phyloP scores from a whole-genome alignment of 2,888 invertebrate genomes.

The Eledone cirrhosa region DNA sequence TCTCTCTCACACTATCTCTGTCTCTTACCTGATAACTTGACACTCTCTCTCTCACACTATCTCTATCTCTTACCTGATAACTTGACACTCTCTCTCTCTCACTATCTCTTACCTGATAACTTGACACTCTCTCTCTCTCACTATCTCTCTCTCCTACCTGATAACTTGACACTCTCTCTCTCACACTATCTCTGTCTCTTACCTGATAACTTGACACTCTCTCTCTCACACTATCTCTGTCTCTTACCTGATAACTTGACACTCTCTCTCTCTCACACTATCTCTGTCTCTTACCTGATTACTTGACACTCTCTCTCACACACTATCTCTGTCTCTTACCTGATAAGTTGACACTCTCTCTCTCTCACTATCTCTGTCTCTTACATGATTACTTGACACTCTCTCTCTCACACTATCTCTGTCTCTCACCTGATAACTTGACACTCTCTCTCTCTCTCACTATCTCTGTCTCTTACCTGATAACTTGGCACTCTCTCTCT shows the following conservation, averaged over 20 bases:
- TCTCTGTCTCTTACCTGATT: constrained; percentile 55
- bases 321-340: constrained; percentile 43
- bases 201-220: constrained; percentile 58
- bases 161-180: constrained; percentile 50
- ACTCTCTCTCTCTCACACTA: constrained; percentile 35
- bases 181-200: constrained; percentile 1
- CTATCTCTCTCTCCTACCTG: constrained; percentile 44
- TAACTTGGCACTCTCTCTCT: constrained; percentile 46
- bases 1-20: too few relatives aligned
- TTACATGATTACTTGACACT: constrained; percentile 58
- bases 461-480: constrained; percentile 53
- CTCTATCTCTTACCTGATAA: constrained; percentile 49
- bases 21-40: constrained; percentile 54
- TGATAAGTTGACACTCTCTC: constrained; percentile 51
- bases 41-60: constrained; percentile 41
- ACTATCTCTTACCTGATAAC: constrained; percentile 53
- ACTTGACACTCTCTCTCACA: constrained; percentile 46
- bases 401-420: neutral
- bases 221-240: too few relatives aligned
- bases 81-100: constrained; percentile 41
- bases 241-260: constrained; percentile 55
- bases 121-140: constrained; percentile 47
- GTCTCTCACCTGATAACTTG: constrained; percentile 50
- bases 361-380: neutral
- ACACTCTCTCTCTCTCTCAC: constrained; percentile 43